Conservation (phyloP, 2,888 invertebrate species). For the Rhorus exstirpatorius region DNA sequence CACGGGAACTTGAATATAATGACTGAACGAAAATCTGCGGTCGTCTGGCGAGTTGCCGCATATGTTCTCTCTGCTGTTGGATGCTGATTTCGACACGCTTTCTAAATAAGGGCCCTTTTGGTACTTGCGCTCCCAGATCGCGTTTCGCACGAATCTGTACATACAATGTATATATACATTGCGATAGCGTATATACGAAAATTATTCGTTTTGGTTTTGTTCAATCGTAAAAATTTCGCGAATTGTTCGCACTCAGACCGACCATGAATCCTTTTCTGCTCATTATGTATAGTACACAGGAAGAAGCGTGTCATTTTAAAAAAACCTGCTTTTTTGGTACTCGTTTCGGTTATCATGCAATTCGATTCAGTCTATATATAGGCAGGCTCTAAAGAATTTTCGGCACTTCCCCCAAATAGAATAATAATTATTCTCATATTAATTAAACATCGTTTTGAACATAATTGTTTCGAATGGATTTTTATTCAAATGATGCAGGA, state of each 20-base stretch:
- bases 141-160: constrained; percentile 56
- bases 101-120: constrained; percentile 30
- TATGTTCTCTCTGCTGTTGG: constrained; percentile 31
- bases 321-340: too few species aligned
- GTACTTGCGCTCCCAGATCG: constrained; percentile 52
- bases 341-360: too few species aligned
- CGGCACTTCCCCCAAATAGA: too few species aligned
- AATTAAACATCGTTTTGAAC: too few species aligned
- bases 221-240: constrained; percentile 21
- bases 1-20: constrained; percentile 64
- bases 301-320: too few species aligned
- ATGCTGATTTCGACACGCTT: constrained; percentile 42
- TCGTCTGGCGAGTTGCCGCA: too few species aligned
- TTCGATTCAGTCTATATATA: too few species aligned
- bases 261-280: too few species aligned
- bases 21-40: constrained; percentile 64
- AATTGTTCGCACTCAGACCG: background rate
- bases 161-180: constrained; percentile 3
- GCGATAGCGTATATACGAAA: constrained; percentile 3
- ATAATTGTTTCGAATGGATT: constrained; percentile 1
- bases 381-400: too few species aligned
- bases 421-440: too few species aligned
- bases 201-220: constrained; percentile 47
- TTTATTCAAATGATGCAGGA: background rate
- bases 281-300: too few species aligned